A percentile compares a stretch with the other conserved stretches of the same genome.
These are phyloP conservation scores for Dermochelys coriacea DNA, from an alignment of 2,797 vertebrate genomes.

Conservation along the genomic window DNA sequence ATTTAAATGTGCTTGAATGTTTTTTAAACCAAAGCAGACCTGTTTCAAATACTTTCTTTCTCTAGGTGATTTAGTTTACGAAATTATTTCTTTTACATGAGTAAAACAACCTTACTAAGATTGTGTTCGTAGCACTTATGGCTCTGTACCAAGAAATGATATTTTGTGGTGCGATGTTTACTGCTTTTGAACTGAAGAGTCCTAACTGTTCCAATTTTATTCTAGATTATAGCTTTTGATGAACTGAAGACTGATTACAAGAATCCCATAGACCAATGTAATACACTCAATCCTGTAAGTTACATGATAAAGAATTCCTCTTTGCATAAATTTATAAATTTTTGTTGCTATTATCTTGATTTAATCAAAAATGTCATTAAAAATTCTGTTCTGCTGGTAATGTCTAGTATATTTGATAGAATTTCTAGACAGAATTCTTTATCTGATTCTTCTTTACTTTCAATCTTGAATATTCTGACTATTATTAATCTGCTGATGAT, in stretches of 20 bases:
- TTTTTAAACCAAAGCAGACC: neutral
- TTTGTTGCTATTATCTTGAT: constrained; percentile 37
- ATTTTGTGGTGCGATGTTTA: neutral
- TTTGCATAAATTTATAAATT: neutral
- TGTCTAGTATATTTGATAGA: constrained; percentile 26
- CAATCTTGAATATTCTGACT: constrained; percentile 88
- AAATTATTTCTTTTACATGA: neutral
- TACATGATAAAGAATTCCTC: neutral
- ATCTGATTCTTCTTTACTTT: constrained; percentile 79
- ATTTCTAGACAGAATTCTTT: constrained; percentile 54
- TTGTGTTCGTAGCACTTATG: neutral
- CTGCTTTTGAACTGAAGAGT: neutral
- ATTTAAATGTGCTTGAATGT: neutral
- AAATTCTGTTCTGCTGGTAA: constrained; percentile 15
- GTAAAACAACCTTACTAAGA: neutral
- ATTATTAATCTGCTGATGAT: constrained; percentile 87
- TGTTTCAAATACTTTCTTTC: neutral
- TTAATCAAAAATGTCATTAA: constrained; percentile 24
- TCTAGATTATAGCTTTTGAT: constrained; percentile 98
- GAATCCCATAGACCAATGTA: constrained; percentile 99
- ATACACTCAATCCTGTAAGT: constrained; percentile 99
- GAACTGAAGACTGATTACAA: constrained; percentile 99
- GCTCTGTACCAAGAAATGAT: neutral
- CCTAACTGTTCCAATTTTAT: constrained; percentile 56
- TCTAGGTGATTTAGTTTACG: neutral